Evolutionary conservation across 1,140 invertebrate genomes (phyloP).

Genomic region (Cotesia typhae): DNA sequence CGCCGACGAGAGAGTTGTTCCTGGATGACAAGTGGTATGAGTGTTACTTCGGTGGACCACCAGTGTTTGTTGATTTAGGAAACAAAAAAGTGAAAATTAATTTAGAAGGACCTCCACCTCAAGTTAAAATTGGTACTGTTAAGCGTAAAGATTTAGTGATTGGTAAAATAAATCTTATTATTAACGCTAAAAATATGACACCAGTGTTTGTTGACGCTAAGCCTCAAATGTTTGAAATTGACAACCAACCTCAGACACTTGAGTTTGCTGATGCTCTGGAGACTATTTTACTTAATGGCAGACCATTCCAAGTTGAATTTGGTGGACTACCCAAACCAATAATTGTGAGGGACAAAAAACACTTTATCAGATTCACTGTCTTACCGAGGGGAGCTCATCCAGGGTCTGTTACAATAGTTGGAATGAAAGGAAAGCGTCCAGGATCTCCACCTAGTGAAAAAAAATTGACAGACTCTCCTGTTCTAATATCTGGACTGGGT

Average conservation of each 20-base stretch:
- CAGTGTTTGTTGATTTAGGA: slow-evolving; percentile 83
- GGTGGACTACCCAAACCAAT: slow-evolving; percentile 92
- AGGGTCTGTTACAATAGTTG: slow-evolving; percentile 73
- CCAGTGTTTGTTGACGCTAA: slow-evolving; percentile 88
- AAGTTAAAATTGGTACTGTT: slow-evolving; percentile 78
- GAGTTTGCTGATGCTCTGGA: slow-evolving; percentile 81
- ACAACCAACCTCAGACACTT: slow-evolving; percentile 77
- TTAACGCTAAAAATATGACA: slow-evolving; percentile 80
- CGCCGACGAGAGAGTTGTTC: slow-evolving; percentile 90
- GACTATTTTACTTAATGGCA: slow-evolving; percentile 84
- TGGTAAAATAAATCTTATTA: slow-evolving; percentile 83
- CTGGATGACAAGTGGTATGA: slow-evolving; percentile 88
- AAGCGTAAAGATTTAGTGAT: slow-evolving; percentile 80
- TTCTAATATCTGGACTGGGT: slow-evolving; percentile 44
- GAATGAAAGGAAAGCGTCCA: slow-evolving; percentile 71
- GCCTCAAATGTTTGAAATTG: slow-evolving; percentile 81
- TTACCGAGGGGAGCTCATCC: slow-evolving; percentile 79
- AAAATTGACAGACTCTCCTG: slow-evolving; percentile 38
- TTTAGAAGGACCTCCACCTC: slow-evolving; percentile 87
- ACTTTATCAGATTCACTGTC: slow-evolving; percentile 84
- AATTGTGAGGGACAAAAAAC: slow-evolving; percentile 79
- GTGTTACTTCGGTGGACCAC: slow-evolving; percentile 90
- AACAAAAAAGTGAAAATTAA: slow-evolving; percentile 79
- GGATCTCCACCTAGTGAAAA: slow-evolving; percentile 45
- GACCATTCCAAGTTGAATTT: slow-evolving; percentile 85